Conservation (phyloP, 2,113 vertebrate genomes). For the Forbesichthys agassizii region DNA sequence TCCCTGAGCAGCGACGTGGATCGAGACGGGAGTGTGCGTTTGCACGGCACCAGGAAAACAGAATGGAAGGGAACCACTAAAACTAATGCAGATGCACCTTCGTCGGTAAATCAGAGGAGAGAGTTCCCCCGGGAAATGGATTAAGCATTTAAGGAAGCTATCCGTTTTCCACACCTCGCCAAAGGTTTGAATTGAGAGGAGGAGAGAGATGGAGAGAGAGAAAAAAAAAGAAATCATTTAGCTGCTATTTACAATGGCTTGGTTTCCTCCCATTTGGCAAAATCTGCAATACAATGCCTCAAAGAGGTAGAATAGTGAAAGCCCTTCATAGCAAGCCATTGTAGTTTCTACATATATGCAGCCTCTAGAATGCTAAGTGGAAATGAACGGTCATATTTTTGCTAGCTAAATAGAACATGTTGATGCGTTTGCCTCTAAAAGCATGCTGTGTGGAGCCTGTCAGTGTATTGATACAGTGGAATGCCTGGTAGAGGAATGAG, state of each 20-base stretch:
- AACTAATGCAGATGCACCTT: slow-evolving; percentile 66
- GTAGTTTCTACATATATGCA: slow-evolving; percentile 55
- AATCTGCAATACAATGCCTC: slow-evolving; percentile 67
- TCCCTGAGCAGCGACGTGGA: slow-evolving; percentile 65
- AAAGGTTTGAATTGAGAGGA: slow-evolving; percentile 72
- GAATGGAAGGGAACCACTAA: slow-evolving; percentile 58
- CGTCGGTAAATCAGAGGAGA: slow-evolving; percentile 65
- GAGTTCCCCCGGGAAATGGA: slow-evolving; percentile 64
- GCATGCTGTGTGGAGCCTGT: slow-evolving; percentile 79
- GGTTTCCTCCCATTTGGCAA: slow-evolving; percentile 51
- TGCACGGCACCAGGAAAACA: slow-evolving; percentile 52
- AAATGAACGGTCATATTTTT: slow-evolving; percentile 73
- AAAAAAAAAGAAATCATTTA: slow-evolving; percentile 76
- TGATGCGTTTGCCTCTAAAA: slow-evolving; percentile 74
- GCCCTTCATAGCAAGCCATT: slow-evolving; percentile 66
- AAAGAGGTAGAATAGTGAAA: slow-evolving; percentile 54
- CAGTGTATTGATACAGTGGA: slow-evolving; percentile 71
- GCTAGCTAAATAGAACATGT: slow-evolving; percentile 73
- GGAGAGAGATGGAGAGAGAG: background rate
- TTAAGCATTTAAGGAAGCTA: slow-evolving; percentile 69
- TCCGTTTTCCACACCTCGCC: slow-evolving; percentile 41
- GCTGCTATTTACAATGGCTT: slow-evolving; percentile 80
- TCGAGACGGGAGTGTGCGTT: slow-evolving; percentile 55
- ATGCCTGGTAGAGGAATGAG: slow-evolving; percentile 76
- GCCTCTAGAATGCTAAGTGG: slow-evolving; percentile 65